Evolutionary conservation across 35 echinoderm and acorn worm species (phyloP), one percentile per base, ranked within the genome.

Genomic region (Heliocidaris erythrogramma): DNA sequence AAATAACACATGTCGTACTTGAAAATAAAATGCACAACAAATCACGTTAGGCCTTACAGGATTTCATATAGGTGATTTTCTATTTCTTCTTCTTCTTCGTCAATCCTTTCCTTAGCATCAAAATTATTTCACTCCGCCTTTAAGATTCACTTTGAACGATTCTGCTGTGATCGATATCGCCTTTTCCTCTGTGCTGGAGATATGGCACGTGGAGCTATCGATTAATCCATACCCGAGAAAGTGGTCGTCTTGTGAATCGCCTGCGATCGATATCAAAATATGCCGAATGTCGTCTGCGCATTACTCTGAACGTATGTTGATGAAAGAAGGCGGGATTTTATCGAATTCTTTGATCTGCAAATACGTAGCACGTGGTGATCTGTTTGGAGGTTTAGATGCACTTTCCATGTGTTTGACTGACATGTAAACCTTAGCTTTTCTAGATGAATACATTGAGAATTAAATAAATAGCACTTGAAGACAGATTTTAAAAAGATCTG

Each of bases 101-200:
- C 35, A 42, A 3, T 42, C 35, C 35, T 42, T 42, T 42, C 35
- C 35, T 42, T 42, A 42, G 35, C 35, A 42, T 42, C 35, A 42
- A 42, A 42, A 1, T 42, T 42, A n/a, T 24, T 27, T 8, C 65
- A 78, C 21, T 78, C 12, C 31, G 17, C 31, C 87, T 89, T 89
- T 89, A 89, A 89, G 87, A 47, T 78, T 27, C 87, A 89, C 87
- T 89, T 32, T 27, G 32, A 89, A 32, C 87, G 87, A 89, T 89
- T 48, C 32, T 13, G 32, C 31, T 42, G 87, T 9, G 30, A n/a
- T 89, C 87, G 87, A 89, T 89, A 89, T 48, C 87, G 87, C 47
- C 87, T 27, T 47, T 89, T 89, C 87, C 87, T 48, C 12, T 47
- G 24, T 48, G 29, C 31, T 89, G 47, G 87, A 89, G 87, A 89